These are phyloP conservation scores for Ochotona curzoniae DNA, from an alignment of 2,113 vertebrate genomes.

Conservation along the genomic window DNA sequence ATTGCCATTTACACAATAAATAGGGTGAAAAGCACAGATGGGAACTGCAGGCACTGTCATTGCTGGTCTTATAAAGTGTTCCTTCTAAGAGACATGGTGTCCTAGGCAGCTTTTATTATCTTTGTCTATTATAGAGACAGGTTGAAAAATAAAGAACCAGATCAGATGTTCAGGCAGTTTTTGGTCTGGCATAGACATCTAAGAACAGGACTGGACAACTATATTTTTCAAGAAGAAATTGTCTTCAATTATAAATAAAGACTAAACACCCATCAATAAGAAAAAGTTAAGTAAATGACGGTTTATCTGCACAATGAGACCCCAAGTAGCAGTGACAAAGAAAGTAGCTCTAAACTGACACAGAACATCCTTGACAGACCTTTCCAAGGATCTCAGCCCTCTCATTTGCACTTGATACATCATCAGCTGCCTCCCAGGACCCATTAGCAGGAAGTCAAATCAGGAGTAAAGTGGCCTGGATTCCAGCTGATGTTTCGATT, in stretches of 20 bases:
- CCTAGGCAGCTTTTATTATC: not conserved
- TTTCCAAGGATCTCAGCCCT: not conserved
- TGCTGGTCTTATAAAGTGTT: not conserved
- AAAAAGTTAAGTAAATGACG: slow-evolving; percentile 10
- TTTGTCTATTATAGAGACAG: not conserved
- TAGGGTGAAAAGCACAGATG: not conserved
- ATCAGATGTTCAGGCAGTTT: slow-evolving; percentile 3
- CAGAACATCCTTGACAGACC: not conserved
- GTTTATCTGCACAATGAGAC: not conserved
- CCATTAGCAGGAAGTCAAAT: no score
- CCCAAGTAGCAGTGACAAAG: not conserved
- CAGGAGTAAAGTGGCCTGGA: no score
- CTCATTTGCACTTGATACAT: no score
- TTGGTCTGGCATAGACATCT: not conserved
- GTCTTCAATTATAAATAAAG: slow-evolving; percentile 37
- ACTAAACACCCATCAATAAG: slow-evolving; percentile 1
- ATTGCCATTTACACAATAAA: not conserved
- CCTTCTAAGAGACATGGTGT: not conserved
- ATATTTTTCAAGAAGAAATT: not conserved
- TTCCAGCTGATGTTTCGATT: no score
- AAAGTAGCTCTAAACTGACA: not conserved
- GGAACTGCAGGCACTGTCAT: not conserved
- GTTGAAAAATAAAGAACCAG: not conserved
- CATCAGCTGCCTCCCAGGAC: no score
- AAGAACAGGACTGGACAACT: not conserved